A percentile compares a stretch with the other conserved stretches of the same genome.
Conservation (phyloP, 2,113 vertebrate genomes). For the Stomatorhinus ivindoensis region DNA sequence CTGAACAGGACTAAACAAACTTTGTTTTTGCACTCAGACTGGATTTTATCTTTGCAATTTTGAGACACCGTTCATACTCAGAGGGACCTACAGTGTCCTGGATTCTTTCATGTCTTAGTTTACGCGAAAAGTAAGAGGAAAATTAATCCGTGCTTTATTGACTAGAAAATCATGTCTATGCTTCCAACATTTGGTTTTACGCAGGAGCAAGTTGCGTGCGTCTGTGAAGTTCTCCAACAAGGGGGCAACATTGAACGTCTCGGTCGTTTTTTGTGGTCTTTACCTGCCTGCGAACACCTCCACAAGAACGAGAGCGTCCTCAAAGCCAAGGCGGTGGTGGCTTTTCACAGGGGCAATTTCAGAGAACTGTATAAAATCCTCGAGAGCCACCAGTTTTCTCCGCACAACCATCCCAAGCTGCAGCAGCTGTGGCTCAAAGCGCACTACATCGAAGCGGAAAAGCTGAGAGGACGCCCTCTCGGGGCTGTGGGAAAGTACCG, state of each 20-base stretch:
- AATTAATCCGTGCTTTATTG: slow-evolving; percentile 37
- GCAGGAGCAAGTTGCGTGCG: slow-evolving; percentile 87
- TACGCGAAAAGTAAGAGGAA: slow-evolving; percentile 39
- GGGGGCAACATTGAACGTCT: slow-evolving; percentile 85
- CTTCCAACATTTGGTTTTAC: slow-evolving; percentile 89
- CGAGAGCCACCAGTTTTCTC: slow-evolving; percentile 84
- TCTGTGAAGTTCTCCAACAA: slow-evolving; percentile 85
- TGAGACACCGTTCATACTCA: slow-evolving; percentile 24
- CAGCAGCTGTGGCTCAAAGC: slow-evolving; percentile 88
- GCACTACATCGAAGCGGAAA: slow-evolving; percentile 87
- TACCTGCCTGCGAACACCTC: slow-evolving; percentile 84
- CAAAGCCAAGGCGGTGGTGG: slow-evolving; percentile 83
- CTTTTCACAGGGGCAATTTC: slow-evolving; percentile 83
- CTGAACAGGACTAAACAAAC: slow-evolving; percentile 50
- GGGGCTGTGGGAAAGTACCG: slow-evolving; percentile 87
- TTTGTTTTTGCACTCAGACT: slow-evolving; percentile 26
- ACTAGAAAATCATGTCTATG: slow-evolving; percentile 75
- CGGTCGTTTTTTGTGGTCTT: slow-evolving; percentile 83
- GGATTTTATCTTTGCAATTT: slow-evolving; percentile 43
- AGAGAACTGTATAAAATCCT: slow-evolving; percentile 86
- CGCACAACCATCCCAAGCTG: slow-evolving; percentile 83
- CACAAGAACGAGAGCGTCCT: slow-evolving; percentile 88
- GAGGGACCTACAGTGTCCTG: slow-evolving; percentile 43
- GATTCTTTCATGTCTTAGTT: slow-evolving; percentile 42
- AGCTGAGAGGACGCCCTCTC: slow-evolving; percentile 79